Evolutionary conservation across 35 echinoderm and acorn worm genomes (phyloP), one percentile per base, ranked within the genome.

Genomic region (Patiria miniata): DNA sequence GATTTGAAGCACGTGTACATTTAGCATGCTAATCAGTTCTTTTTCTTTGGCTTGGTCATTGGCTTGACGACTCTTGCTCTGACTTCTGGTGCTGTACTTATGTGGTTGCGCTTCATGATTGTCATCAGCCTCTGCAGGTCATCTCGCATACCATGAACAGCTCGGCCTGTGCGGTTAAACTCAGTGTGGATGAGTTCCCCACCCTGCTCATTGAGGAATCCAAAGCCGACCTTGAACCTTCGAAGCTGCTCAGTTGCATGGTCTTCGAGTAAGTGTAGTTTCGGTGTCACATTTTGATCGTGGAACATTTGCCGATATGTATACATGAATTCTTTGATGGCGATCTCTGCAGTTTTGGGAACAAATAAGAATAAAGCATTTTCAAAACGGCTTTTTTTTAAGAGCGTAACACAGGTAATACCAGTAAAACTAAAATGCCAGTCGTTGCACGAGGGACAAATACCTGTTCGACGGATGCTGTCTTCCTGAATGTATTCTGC

Each of bases 191-290:
- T 38, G 18, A 57, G 22, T 57, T 83, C 52, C 5, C 81, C 81
- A 8, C 81, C 81, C 26, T 29, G 39, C 59, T 83, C 81, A 83
- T 83, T 83, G 3, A 83, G 81, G 17, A 58, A 38, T 8, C 81
- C 8, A 2, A 83, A 83, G 57, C 81, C 81, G 36, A 57, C 81
- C 38, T 60, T 34, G 36, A 57, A 83, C 23, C 8, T 50, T 22
- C 16, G 51, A 0, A 83, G 51, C 1, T 83, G 81, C 0, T 37
- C 28, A 32, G 36, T 32, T 12, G 81, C 57, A 60, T 59, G 81
- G 42, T 83, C 81, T 22, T 83, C 52, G 15, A 57, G 34, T 53
- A 83, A 57, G 33, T 83, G 81, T 14, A 83, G 23, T 60, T 83
- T 83, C 37, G 57, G 38, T 32, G 51, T 58, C 15, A 82, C 33